These are phyloP conservation scores for Gavialis gangeticus DNA, from an alignment of 2,113 vertebrate species.

Conservation along the genomic window DNA sequence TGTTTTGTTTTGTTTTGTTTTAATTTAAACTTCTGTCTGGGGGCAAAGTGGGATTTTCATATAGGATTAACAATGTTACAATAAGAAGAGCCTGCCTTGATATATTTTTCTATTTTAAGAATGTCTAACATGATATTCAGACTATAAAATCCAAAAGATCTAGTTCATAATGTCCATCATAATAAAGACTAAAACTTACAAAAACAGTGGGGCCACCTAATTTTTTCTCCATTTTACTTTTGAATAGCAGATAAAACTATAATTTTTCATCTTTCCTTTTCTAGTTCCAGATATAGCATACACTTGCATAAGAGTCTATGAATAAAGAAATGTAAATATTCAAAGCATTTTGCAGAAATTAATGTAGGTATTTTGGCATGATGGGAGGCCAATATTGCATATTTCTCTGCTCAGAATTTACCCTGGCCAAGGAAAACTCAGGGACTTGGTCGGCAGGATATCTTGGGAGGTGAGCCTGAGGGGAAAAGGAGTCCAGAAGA, in stretches of 20 bases:
- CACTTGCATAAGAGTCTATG: background rate
- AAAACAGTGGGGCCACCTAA: background rate
- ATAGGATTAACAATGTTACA: background rate
- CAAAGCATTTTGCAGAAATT: background rate
- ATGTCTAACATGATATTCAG: background rate
- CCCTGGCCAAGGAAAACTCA: background rate
- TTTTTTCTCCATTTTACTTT: background rate
- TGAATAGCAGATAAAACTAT: background rate
- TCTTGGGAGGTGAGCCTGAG: too few species aligned
- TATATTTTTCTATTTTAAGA: background rate
- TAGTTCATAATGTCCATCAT: background rate
- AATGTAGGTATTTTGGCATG: background rate
- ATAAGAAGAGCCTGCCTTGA: background rate
- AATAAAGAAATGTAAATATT: background rate
- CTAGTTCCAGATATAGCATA: background rate
- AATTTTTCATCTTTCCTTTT: background rate
- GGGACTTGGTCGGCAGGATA: too few species aligned
- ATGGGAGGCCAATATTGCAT: background rate
- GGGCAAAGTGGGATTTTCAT: background rate
- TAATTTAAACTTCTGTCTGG: too few species aligned
- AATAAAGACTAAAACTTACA: background rate
- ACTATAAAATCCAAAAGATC: background rate
- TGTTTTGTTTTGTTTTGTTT: background rate
- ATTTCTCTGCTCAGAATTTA: background rate
- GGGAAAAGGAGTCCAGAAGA: too few species aligned